Conservation (phyloP, 2,888 invertebrate genomes). For the Asteroscopus sphinx region DNA sequence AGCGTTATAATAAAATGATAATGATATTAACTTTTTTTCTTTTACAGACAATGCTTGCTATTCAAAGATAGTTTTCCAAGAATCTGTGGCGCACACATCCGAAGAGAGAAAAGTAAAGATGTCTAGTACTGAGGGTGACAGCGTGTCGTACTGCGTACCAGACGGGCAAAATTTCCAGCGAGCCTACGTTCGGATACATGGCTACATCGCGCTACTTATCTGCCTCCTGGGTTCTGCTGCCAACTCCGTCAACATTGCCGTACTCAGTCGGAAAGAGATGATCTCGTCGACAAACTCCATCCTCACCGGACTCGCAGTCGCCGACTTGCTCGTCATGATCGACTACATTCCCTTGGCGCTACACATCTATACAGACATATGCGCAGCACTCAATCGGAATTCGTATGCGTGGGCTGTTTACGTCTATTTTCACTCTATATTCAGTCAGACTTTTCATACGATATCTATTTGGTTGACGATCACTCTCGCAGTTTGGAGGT, state of each 20-base stretch:
- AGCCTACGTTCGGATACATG: slow-evolving; percentile 93
- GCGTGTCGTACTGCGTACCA: slow-evolving; percentile 85
- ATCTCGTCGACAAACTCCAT: slow-evolving; percentile 97
- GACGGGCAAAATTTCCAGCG: slow-evolving; percentile 90
- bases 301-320: slow-evolving; percentile 96
- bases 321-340: slow-evolving; percentile 97
- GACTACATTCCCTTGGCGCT: slow-evolving; percentile 97
- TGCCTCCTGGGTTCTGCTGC: slow-evolving; percentile 97
- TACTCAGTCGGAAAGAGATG: slow-evolving; percentile 97
- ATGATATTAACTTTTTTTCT: slow-evolving; percentile 32
- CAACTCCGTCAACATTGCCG: slow-evolving; percentile 96
- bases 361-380: slow-evolving; percentile 92
- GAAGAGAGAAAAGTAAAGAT: slow-evolving; percentile 49
- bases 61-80: slow-evolving; percentile 34
- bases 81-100: slow-evolving; percentile 15
- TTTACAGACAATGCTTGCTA: slow-evolving; percentile 53
- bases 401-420: slow-evolving; percentile 95
- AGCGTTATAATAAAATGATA: slow-evolving; percentile 22
- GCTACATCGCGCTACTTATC: slow-evolving; percentile 95
- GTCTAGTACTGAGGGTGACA: slow-evolving; percentile 59
- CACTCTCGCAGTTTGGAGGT: slow-evolving; percentile 97
- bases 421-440: slow-evolving; percentile 96
- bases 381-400: slow-evolving; percentile 81
- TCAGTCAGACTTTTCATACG: slow-evolving; percentile 96
- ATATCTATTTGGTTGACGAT: slow-evolving; percentile 98